Conservation (phyloP, 1,140 invertebrate genomes). For the Dufourea novaeangliae region DNA sequence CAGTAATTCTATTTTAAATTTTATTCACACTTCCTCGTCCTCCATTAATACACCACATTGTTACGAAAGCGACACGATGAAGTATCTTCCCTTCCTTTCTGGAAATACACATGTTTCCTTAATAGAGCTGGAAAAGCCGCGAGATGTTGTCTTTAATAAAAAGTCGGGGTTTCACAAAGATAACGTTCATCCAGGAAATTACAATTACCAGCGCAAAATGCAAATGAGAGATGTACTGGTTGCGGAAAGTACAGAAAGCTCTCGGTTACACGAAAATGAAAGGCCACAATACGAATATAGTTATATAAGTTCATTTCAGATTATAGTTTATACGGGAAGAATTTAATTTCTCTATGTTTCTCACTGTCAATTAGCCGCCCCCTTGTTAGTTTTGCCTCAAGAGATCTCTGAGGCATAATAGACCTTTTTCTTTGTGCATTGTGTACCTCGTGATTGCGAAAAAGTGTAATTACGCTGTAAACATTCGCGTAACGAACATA, state of each 20-base stretch:
- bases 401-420: background rate
- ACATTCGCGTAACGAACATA: background rate
- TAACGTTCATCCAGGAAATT: constrained; percentile 44
- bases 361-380: background rate
- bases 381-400: background rate
- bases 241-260: background rate
- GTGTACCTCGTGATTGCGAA: background rate
- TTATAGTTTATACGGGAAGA: constrained; percentile 4
- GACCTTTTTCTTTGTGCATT: background rate
- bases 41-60: background rate
- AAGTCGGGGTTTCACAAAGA: constrained; percentile 19
- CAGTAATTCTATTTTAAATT: background rate
- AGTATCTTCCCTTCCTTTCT: constrained; percentile 18
- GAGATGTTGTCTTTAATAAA: constrained; percentile 21
- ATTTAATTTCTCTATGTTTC: constrained; percentile 16
- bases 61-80: background rate
- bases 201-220: constrained; percentile 38
- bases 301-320: constrained; percentile 14
- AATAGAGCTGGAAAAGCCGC: background rate
- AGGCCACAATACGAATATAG: background rate
- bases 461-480: no score
- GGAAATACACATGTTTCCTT: constrained; percentile 32
- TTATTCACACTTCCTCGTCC: background rate
- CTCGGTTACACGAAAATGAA: background rate
- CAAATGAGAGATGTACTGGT: constrained; percentile 9